Percentiles rank a stretch among this genome's conserved stretches.
These are phyloP conservation scores for Falco peregrinus DNA, from an alignment of 2,797 vertebrate genomes.

Conservation along the genomic window DNA sequence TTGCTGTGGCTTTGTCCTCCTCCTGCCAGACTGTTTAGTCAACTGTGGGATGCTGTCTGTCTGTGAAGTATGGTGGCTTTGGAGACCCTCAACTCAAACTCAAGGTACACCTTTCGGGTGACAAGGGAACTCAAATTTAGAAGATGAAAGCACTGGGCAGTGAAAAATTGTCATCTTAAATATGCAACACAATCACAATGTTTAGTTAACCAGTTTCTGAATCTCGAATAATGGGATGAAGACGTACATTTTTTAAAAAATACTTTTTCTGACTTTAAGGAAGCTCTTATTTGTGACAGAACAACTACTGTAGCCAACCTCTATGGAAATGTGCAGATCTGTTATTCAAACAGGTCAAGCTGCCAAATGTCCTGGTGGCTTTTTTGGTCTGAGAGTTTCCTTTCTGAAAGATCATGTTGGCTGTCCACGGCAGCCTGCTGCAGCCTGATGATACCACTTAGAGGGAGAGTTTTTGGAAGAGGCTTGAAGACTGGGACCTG, in stretches of 20 bases:
- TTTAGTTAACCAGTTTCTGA: not conserved
- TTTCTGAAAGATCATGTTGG: constrained; percentile 40
- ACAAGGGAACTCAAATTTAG: not conserved
- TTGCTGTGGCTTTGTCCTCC: constrained; percentile 32
- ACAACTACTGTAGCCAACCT: not conserved
- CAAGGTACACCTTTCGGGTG: not conserved
- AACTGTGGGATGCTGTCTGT: not conserved
- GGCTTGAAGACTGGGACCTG: not conserved
- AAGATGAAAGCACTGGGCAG: not conserved
- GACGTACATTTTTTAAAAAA: not conserved
- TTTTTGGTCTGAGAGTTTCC: constrained; percentile 52
- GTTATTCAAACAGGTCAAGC: constrained; percentile 10
- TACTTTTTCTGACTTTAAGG: not conserved
- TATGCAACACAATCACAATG: rapidly evolving
- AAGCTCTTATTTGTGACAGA: not conserved
- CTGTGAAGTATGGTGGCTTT: not conserved
- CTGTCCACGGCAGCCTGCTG: not conserved
- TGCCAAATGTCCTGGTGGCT: constrained; percentile 51
- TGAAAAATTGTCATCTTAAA: not conserved
- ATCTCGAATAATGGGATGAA: not conserved
- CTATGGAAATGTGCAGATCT: not conserved
- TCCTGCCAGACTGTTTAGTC: constrained; percentile 8
- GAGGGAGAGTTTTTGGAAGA: constrained; percentile 48
- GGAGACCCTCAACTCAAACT: constrained; percentile 6
- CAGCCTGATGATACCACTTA: constrained; percentile 50